These are phyloP conservation scores for Trididemnum clinides DNA, from an alignment of 23 tunicate species.

Conservation along the genomic window DNA sequence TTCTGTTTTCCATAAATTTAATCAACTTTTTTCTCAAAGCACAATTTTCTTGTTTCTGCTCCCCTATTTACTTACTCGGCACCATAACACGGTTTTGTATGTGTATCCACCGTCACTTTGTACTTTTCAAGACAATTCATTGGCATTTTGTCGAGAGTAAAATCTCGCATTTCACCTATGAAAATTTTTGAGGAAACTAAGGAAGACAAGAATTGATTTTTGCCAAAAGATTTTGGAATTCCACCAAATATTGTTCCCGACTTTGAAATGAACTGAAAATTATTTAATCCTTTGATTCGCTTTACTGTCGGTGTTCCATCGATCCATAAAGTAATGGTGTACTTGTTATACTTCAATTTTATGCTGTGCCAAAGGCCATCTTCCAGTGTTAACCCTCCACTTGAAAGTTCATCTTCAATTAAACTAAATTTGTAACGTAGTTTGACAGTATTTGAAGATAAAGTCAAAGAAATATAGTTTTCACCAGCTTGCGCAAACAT, in stretches of 20 bases:
- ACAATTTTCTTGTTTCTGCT: too few relatives aligned
- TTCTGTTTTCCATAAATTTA: too few relatives aligned
- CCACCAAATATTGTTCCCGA: slow-evolving; percentile 49
- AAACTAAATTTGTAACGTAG: slow-evolving; percentile 62
- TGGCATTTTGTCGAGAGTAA: slow-evolving; percentile 35
- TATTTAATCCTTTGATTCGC: not conserved
- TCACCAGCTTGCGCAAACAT: slow-evolving; percentile 64
- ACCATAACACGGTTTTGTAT: not conserved
- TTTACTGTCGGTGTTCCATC: slow-evolving; percentile 26
- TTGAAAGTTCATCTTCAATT: not conserved
- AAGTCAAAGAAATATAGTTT: slow-evolving; percentile 33
- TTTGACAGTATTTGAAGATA: not conserved
- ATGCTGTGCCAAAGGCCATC: slow-evolving; percentile 66
- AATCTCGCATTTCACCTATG: slow-evolving; percentile 45
- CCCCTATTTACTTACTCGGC: not conserved
- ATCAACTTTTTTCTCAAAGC: too few relatives aligned
- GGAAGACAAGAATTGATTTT: slow-evolving; percentile 31
- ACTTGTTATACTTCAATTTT: not conserved
- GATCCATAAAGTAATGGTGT: slow-evolving; percentile 31
- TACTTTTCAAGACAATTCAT: not conserved
- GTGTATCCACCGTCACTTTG: not conserved
- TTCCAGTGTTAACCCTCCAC: slow-evolving; percentile 34
- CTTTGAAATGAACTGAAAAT: not conserved
- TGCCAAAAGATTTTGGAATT: slow-evolving; percentile 17
- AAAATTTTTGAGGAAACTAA: slow-evolving; percentile 26